Base-by-base conservation (phyloP, 2,888 invertebrate genomes). In the Stenodema calcarata region DNA sequence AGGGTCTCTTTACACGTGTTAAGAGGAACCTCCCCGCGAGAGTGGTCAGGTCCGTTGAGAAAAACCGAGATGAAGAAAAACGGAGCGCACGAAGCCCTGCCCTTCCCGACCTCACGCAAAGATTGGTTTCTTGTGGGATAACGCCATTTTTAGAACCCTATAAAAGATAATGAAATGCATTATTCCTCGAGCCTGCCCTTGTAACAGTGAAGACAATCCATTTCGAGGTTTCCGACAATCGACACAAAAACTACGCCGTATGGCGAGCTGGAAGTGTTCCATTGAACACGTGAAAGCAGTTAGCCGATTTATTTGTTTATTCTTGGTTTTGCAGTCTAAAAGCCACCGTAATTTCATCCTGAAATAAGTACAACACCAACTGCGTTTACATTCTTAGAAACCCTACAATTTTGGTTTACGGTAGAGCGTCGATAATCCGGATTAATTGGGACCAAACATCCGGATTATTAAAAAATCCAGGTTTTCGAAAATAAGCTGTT, bases 1-100 rank as follows among this genome's bases (percentile, higher is more conserved):
- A 4, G n/a, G 1, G 78, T 23, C 76, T 76, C 18, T n/a, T 76
- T 44, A 78, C 78, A 78, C 78, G 78, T 44, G 78, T 78, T 78
- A 42, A 23, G 28, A 14, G 18, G 27, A 16, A 78, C 42, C 44
- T 44, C 18, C 76, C 41, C 41, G 78, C 12, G 42, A 30, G 44
- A 23, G 44, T 12, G 73, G 73, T 41, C 73, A 35, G 18, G 73
- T 70, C n/a, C 23, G 35, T 73, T 35, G 35, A 14, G 35, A 73
- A 28, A 73, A 73, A 0, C 41, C 35, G 18, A 7, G 35, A 35
- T 35, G 18, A 73, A 35, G 18, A 73, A 73, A 18, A 73, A 73
- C 23, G 0, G 11, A 6, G 54, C 23, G 0, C 62, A 7, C 1
- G 27, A 73, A 16, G 73, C 73, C 35, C 11, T n/a, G n/a, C 35